A percentile compares a stretch with the other conserved stretches of the same genome.
phyloP scores from a whole-genome alignment of 2,888 invertebrate genomes.

The Amphipyra berbera region DNA sequence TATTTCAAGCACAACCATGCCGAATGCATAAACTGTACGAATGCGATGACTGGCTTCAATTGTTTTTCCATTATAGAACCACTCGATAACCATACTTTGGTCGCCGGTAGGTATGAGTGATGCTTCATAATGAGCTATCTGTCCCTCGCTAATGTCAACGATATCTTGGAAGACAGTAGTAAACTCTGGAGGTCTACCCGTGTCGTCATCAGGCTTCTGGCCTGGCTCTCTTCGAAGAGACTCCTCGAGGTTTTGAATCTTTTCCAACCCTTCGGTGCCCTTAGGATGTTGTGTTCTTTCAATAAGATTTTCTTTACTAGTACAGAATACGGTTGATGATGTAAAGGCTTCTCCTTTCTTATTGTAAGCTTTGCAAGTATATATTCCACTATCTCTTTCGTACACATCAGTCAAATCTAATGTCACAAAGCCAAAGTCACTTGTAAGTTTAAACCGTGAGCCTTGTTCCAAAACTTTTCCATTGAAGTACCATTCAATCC shows the following conservation, averaged over 20 bases:
- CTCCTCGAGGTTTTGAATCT: slow-evolving; percentile 97
- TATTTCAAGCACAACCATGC: slow-evolving; percentile 99
- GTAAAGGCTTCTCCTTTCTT: slow-evolving; percentile 97
- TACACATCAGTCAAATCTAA: slow-evolving; percentile 97
- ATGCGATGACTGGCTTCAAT: slow-evolving; percentile 97
- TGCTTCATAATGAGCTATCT: slow-evolving; percentile 99
- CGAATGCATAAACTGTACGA: slow-evolving; percentile 98
- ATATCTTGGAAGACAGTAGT: slow-evolving; percentile 96
- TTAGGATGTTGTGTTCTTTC: slow-evolving; percentile 98
- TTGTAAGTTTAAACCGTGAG: slow-evolving; percentile 97
- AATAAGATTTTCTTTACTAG: slow-evolving; percentile 94
- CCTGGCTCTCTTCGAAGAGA: slow-evolving; percentile 93
- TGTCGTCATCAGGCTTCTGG: slow-evolving; percentile 92
- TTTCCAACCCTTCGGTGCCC: slow-evolving; percentile 97
- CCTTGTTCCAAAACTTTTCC: slow-evolving; percentile 96
- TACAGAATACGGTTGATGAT: slow-evolving; percentile 96
- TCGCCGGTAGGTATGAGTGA: slow-evolving; percentile 98
- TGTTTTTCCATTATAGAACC: slow-evolving; percentile 98
- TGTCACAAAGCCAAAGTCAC: slow-evolving; percentile 99
- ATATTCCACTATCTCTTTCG: slow-evolving; percentile 97
- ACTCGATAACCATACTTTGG: slow-evolving; percentile 98
- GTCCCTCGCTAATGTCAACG: slow-evolving; percentile 96
- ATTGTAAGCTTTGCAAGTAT: slow-evolving; percentile 97
- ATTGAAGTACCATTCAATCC: slow-evolving; percentile 98
- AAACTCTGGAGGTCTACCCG: slow-evolving; percentile 96